phyloP scores from a whole-genome alignment of 2,797 vertebrate genomes.

The Helicolenus hilgendorfi region DNA sequence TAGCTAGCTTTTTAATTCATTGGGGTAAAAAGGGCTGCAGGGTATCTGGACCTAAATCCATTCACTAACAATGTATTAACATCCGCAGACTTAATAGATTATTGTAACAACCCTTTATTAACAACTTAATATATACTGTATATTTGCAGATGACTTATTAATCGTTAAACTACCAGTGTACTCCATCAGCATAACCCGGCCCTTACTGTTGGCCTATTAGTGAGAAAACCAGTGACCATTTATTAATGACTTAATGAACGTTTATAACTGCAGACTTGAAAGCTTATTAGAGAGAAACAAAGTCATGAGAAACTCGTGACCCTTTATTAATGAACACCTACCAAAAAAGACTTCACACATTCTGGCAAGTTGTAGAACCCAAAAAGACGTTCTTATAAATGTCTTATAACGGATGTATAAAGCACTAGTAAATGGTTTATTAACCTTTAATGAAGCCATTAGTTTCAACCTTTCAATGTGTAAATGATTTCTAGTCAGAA shows the following conservation, averaged over 20 bases:
- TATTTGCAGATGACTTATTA: neutral
- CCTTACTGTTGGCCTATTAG: neutral
- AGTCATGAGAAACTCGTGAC: too few relatives aligned
- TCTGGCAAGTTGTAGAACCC: neutral
- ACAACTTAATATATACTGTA: neutral
- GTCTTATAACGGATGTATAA: neutral
- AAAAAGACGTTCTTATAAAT: neutral
- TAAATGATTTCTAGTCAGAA: neutral
- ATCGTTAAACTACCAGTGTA: neutral
- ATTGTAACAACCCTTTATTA: neutral
- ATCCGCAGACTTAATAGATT: neutral
- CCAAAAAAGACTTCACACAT: neutral
- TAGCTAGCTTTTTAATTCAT: neutral
- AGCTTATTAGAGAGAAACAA: neutral
- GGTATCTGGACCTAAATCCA: neutral
- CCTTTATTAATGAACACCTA: neutral
- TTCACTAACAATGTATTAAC: neutral
- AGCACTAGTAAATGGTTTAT: neutral
- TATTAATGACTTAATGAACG: neutral
- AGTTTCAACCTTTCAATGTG: neutral
- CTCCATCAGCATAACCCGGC: neutral
- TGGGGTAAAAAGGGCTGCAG: neutral
- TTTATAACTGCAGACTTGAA: neutral
- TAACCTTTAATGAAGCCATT: neutral
- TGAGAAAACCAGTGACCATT: neutral